A percentile compares a stretch with the other conserved stretches of the same genome.
These are phyloP conservation scores for Noctilio leporinus DNA, from an alignment of 2,113 vertebrate species.

Conservation along the genomic window DNA sequence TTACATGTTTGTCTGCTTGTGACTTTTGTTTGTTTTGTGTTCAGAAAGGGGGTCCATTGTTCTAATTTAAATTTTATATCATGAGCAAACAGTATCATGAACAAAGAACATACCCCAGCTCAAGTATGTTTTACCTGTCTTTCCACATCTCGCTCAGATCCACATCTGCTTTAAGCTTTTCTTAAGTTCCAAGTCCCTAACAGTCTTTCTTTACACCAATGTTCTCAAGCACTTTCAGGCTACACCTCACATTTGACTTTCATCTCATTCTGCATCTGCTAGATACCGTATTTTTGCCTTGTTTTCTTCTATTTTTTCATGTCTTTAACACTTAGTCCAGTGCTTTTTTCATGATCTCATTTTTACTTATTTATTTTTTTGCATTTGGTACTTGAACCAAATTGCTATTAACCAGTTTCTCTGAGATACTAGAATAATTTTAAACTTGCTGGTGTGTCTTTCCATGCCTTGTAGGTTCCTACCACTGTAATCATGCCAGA, in stretches of 20 bases:
- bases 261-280: neutral
- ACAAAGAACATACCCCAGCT: neutral
- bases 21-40: neutral
- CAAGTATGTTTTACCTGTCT: neutral
- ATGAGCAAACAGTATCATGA: neutral
- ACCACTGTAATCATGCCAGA: constrained; percentile 91
- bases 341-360: neutral
- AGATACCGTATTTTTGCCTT: neutral
- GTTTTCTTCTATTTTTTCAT: neutral
- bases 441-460: constrained; percentile 39
- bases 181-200: neutral
- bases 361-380: constrained; percentile 10
- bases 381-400: constrained; percentile 23
- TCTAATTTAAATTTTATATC: constrained; percentile 15
- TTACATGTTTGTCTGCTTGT: neutral
- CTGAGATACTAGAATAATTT: neutral
- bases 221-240: neutral
- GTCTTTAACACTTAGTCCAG: neutral
- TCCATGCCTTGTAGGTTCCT: constrained; percentile 73
- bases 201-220: neutral
- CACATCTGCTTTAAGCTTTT: neutral
- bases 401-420: constrained; percentile 16
- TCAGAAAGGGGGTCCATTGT: neutral
- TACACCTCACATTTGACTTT: neutral
- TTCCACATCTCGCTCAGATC: neutral